Evolutionary conservation across 1,140 invertebrate species (phyloP), one percentile per base, ranked within the genome.

Genomic region (Drosophila pachea): DNA sequence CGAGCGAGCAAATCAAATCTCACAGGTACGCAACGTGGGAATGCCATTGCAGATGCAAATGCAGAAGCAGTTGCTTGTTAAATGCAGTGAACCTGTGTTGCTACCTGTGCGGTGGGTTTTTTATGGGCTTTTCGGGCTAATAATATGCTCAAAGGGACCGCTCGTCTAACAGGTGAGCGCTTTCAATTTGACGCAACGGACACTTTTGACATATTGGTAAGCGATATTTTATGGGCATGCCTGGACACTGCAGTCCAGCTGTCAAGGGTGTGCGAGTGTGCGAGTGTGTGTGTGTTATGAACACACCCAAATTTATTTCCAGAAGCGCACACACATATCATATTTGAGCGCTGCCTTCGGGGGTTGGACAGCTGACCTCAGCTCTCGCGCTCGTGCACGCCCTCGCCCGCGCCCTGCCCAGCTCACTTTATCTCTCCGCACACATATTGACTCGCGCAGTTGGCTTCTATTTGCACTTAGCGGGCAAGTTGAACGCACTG

Each of bases 231-330:
- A 54, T 69, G 71, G 63, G 63, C 59, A 65, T 60, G 59, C 47
- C 61, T 42, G 32, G 58, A 35, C 8, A 40, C 55, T 58, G 32
- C 3, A 47, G 47, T 50, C 52, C 66, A 68, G 52, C 66, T 68
- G 66, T 35, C 66, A 33, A n/a, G 33, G 50, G 42, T 9, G 33
- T 36, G 16, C 12, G n/a, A 31, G 22, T 22, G 47, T 58, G 58
- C 45, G 50, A 61, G 62, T 50, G 31, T 22, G 43, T 50, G 40
- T 69, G 74, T 61, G 61, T 52, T 22, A 38, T n/a, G 55, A 48
- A 83, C 79, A 84, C 76, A 68, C 78, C 79, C 76, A 81, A 82
- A 76, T 67, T 53, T 43, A 73, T 76, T 73, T 70, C 68, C 67
- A 62, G 72, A 73, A 35, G 43, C 55, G 43, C 55, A 67, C 68